Evolutionary conservation across 2,113 vertebrate genomes (phyloP), one percentile per base, ranked within the genome.

Genomic region (Dasyprocta punctata): DNA sequence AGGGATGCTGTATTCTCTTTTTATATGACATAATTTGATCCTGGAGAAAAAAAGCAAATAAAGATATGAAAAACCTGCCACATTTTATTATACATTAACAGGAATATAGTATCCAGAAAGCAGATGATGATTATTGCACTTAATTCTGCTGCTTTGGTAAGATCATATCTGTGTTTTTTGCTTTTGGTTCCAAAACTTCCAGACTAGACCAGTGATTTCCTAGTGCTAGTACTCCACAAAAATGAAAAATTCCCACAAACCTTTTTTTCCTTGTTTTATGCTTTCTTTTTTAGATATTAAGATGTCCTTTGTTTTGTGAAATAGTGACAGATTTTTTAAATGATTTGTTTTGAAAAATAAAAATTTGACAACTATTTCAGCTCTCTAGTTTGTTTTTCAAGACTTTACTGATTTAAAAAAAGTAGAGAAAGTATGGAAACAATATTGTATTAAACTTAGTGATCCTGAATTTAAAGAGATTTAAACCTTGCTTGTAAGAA

Each of bases 11-110:
- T 56, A 56, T 2, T 12, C 81, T 52, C 33, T 52, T 89, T 36
- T 95, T 33, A 56, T 54, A 82, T 96, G 73, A 86, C 13, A 33
- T 49, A 77, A 86, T 92, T 96, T 86, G 89, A 77, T 87, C 14
- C 17, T 63, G n/a, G 4, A 16, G 36, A 30, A 17, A 44, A 7
- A 9, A 65, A 77, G 9, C 9, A 56, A 69, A 14, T 4, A 49
- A 65, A 60, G 33, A 8, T 54, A 61, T 81, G 41, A 49, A 65
- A 89, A 54, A 47, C 69, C 81, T 82, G 78, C 19, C 47, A 90
- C 41, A 80, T 94, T 94, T 96, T 63, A 92, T 75, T 61, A 1
- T 77, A 60, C 36, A 28, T 77, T 83, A 82, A 69, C 17, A 71
- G n/a, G 26, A 49, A 3, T 84, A 22, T 69, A 61, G 28, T 83